Evolutionary conservation across 2,113 vertebrate species (phyloP).

Genomic region (Thamnophis sirtalis): DNA sequence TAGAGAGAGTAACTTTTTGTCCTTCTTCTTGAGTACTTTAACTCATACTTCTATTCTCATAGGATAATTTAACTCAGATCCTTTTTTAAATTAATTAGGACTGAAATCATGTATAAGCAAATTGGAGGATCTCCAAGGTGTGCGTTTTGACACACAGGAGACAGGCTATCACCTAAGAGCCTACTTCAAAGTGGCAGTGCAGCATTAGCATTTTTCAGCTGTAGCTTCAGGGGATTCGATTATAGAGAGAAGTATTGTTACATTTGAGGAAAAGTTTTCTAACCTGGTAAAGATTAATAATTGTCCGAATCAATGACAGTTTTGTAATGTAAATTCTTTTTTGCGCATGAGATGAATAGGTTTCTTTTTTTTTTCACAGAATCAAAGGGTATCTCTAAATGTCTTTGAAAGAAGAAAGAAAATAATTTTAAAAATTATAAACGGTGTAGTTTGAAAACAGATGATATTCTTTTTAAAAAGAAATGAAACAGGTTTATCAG

Average conservation of each 20-base stretch:
- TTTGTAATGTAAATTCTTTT: conserved; percentile 5
- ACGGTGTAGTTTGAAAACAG: background rate
- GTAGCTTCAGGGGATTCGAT: conserved; percentile 68
- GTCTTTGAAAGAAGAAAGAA: background rate
- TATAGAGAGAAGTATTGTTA: conserved; percentile 58
- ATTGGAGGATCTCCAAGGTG: conserved; percentile 54
- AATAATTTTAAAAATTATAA: background rate
- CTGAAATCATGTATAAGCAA: conserved; percentile 58
- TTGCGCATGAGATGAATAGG: background rate
- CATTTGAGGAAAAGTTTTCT: conserved; percentile 34
- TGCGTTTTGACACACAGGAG: conserved; percentile 54
- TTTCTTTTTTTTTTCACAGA: background rate
- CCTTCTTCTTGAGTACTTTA: background rate
- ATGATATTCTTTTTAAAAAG: background rate
- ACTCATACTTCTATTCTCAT: conserved; percentile 20
- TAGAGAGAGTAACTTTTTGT: background rate
- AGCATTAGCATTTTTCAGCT: conserved; percentile 61
- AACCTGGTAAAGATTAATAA: conserved; percentile 32
- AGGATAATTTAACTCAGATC: conserved; percentile 31
- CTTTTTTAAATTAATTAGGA: conserved; percentile 63
- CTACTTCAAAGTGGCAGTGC: conserved; percentile 60
- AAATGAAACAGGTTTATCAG: conserved; percentile 1
- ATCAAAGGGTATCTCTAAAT: background rate
- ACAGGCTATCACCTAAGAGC: conserved; percentile 65
- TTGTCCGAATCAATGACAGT: conserved; percentile 30